These are phyloP conservation scores for Campylomormyrus tamandua DNA, from an alignment of 2,113 vertebrate species.

Conservation along the genomic window DNA sequence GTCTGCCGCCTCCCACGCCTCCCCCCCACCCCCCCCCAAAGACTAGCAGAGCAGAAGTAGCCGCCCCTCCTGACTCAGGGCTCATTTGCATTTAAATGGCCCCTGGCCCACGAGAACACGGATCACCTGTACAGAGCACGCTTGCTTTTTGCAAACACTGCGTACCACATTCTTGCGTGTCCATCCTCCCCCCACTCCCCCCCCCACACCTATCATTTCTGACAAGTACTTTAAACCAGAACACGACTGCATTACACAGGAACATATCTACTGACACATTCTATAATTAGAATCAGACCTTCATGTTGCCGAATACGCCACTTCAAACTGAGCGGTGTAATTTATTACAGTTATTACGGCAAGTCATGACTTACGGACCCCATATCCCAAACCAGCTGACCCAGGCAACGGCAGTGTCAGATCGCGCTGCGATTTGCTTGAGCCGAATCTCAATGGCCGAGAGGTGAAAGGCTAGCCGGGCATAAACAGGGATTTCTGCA, in stretches of 20 bases:
- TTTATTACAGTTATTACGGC: not conserved
- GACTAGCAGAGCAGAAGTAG: not conserved
- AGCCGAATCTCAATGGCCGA: not conserved
- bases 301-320: not conserved
- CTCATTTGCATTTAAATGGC: constrained; percentile 22
- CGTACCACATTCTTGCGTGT: not conserved
- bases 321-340: not conserved
- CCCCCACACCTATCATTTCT: not conserved
- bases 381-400: not conserved
- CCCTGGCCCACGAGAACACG: not conserved
- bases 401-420: not conserved
- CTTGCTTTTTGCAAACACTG: not conserved
- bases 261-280: not conserved
- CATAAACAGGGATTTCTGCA: not conserved
- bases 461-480: not conserved
- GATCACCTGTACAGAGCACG: not conserved
- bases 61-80: not conserved
- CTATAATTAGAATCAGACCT: not conserved
- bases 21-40: not conserved
- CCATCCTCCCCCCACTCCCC: not conserved
- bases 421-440: not conserved
- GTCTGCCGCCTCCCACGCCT: not conserved
- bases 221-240: not conserved
- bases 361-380: not conserved
- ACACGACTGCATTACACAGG: not conserved